These are phyloP conservation scores for Drosophila grimshawi DNA, from an alignment of 1,140 invertebrate species.

Conservation along the genomic window DNA sequence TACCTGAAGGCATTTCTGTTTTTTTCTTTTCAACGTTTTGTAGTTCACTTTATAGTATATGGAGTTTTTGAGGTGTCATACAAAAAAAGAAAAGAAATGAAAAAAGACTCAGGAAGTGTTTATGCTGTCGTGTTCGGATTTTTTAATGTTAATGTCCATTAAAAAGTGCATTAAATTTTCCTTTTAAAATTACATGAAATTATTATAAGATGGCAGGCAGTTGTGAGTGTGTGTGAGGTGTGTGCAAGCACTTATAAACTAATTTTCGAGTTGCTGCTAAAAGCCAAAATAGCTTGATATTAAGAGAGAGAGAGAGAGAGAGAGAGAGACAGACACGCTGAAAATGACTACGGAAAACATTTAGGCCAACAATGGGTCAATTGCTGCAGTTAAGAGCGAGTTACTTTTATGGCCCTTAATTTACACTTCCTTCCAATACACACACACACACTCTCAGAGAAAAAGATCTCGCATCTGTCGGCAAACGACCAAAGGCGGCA, in stretches of 20 bases:
- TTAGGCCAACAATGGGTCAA: conserved; percentile 27
- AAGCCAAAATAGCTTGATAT: conserved; percentile 69
- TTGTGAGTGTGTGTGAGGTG: conserved; percentile 25
- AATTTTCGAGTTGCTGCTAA: conserved; percentile 72
- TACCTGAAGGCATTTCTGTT: conserved; percentile 4
- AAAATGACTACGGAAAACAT: conserved; percentile 50
- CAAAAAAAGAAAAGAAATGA: conserved; percentile 1
- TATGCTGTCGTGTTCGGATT: conserved; percentile 42
- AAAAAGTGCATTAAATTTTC: conserved; percentile 55
- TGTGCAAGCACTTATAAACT: conserved; percentile 51
- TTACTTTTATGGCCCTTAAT: conserved; percentile 72
- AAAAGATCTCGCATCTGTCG: conserved; percentile 9
- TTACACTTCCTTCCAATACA: conserved; percentile 72
- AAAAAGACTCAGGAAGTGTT: conserved; percentile 34
- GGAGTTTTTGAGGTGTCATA: conserved; percentile 4
- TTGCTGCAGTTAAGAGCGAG: not conserved
- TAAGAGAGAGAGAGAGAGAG: conserved; percentile 27
- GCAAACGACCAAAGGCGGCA: conserved; percentile 46
- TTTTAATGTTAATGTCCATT: conserved; percentile 58
- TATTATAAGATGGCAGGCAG: conserved; percentile 24
- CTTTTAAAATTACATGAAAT: conserved; percentile 59
- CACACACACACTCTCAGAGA: conserved; percentile 30
- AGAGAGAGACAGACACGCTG: conserved; percentile 36
- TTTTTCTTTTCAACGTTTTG: not conserved
- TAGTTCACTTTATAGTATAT: not conserved